Evolutionary conservation across 2,888 invertebrate genomes (phyloP).

Genomic region (Nymphalis urticae): DNA sequence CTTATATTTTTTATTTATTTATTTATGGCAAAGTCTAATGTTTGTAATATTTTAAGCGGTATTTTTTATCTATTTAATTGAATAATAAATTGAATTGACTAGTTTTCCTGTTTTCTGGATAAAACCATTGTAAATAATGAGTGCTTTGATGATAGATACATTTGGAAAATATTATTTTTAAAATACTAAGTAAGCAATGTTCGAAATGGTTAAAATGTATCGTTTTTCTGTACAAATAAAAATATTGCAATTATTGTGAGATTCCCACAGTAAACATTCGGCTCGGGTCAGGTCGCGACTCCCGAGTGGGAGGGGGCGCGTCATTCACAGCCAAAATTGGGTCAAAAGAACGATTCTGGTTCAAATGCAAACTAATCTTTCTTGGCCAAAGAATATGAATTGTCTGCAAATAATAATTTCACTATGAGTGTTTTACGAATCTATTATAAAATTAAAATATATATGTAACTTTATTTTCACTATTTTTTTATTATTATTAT

Average conservation of each 20-base stretch:
- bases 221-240: background rate
- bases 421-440: background rate
- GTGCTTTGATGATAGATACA: too few relatives aligned
- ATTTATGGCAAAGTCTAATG: too few relatives aligned
- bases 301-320: slow-evolving; percentile 25
- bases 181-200: background rate
- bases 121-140: background rate
- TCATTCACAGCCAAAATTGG: slow-evolving; percentile 34
- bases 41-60: too few relatives aligned
- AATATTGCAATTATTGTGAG: slow-evolving; percentile 5
- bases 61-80: background rate
- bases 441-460: background rate
- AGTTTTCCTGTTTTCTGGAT: slow-evolving; percentile 4
- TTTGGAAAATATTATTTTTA: too few relatives aligned
- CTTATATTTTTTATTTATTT: too few relatives aligned
- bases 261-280: slow-evolving; percentile 15
- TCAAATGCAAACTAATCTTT: slow-evolving; percentile 2
- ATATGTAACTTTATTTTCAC: too few relatives aligned
- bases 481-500: too few relatives aligned
- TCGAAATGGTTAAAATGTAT: background rate
- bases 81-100: background rate
- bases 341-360: slow-evolving; percentile 30
- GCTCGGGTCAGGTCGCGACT: slow-evolving; percentile 28
- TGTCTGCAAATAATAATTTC: background rate
- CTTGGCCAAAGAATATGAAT: background rate